These are phyloP conservation scores for Pteronotus mesoamericanus DNA, from an alignment of 2,797 vertebrate species.

Conservation along the genomic window DNA sequence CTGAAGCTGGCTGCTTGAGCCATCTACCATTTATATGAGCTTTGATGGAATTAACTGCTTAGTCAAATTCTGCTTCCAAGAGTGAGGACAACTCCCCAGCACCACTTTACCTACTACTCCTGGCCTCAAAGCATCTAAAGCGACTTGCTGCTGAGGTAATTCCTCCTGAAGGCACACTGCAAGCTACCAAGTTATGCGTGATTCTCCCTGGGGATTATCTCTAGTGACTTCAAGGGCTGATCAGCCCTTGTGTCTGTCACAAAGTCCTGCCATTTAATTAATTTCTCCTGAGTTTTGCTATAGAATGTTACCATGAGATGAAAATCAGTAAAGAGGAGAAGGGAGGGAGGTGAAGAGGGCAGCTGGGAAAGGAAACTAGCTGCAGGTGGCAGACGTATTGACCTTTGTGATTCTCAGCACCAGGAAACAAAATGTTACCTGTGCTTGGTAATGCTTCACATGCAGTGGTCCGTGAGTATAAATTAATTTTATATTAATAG, in stretches of 20 bases:
- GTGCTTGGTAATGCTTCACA: slow-evolving; percentile 45
- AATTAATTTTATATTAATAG: slow-evolving; percentile 69
- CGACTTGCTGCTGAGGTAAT: neutral
- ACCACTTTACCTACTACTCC: neutral
- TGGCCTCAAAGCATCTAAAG: neutral
- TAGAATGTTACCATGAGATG: neutral
- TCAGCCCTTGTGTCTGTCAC: neutral
- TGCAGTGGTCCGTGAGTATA: slow-evolving; percentile 45
- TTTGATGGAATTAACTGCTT: neutral
- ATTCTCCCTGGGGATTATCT: neutral
- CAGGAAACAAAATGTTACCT: slow-evolving; percentile 43
- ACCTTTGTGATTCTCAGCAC: slow-evolving; percentile 46
- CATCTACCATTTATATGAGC: neutral
- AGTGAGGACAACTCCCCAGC: neutral
- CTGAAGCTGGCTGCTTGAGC: neutral
- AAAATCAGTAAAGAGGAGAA: neutral
- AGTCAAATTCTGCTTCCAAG: neutral
- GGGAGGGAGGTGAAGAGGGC: neutral
- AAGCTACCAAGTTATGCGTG: neutral
- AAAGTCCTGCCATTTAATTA: neutral
- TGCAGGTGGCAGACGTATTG: neutral
- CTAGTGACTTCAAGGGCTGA: neutral
- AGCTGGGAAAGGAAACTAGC: neutral
- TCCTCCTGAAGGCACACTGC: neutral
- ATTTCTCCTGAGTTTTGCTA: neutral